Evolutionary conservation across 2,888 invertebrate genomes (phyloP), one percentile per base, ranked within the genome.

Genomic region (Nymphalis polychloros): DNA sequence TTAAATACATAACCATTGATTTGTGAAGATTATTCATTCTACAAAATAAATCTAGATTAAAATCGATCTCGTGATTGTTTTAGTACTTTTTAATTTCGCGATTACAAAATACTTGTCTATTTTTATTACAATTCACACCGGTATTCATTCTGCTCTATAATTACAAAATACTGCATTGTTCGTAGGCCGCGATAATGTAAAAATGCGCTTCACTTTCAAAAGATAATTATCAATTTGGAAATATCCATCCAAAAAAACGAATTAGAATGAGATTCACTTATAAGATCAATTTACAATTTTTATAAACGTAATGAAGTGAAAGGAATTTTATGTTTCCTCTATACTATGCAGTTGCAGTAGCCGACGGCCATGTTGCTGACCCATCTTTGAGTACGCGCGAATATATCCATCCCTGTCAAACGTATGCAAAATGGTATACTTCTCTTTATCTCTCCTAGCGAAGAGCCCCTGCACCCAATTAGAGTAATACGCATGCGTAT

Each of bases 401-500:
- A 73, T 79, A 78, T 75, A 75, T 64, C 75, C 71, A 61, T 87
- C 90, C 77, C 83, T 74, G 62, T 89, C 79, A 23, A 71, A 68
- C 84, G 35, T 68, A 74, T 71, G 47, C 62, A 50, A 70, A 73
- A 74, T 68, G 72, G 72, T 68, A 80, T 87, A 72, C 70, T 31
- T 63, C 77, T 76, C 71, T 89, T 41, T 41, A 41, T 41, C 88
- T 83, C 82, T 73, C 64, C 74, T 74, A 68, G 72, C 78, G 8
- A 31, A 31, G 31, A 76, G 77, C 81, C 81, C 79, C 80, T 82
- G 82, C 79, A 82, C 76, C 78, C 83, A 91, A 92, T 88, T 91
- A 87, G 88, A 89, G 82, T 88, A 87, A 85, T 87, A 88, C 92
- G 92, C 92, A 92, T 92, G 92, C 92, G 92, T 84, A 80, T 77